phyloP scores from a whole-genome alignment of 2,888 invertebrate genomes.

The Orthosia gracilis region DNA sequence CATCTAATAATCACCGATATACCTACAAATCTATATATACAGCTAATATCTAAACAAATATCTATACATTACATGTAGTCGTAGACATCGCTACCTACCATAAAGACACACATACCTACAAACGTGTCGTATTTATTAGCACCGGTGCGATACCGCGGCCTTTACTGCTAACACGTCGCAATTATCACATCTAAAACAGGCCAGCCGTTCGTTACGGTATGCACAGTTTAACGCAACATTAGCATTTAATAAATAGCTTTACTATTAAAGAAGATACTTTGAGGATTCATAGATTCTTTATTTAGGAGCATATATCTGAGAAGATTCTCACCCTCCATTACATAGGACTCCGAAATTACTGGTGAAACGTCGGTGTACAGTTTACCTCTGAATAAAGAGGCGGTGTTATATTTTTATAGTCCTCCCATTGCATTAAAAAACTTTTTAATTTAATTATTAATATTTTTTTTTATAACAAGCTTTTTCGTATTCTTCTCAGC shows the following conservation, averaged over 20 bases:
- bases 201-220: slow-evolving; percentile 36
- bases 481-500: too few species aligned
- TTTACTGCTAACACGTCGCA: slow-evolving; percentile 61
- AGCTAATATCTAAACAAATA: slow-evolving; percentile 1
- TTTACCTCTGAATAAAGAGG: too few species aligned
- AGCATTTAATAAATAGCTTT: slow-evolving; percentile 20
- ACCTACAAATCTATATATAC: not conserved
- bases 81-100: not conserved
- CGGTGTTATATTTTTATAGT: too few species aligned
- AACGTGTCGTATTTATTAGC: slow-evolving; percentile 72
- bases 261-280: not conserved
- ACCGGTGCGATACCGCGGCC: slow-evolving; percentile 51
- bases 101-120: slow-evolving; percentile 61
- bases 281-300: too few species aligned
- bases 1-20: not conserved
- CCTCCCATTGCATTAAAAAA: too few species aligned
- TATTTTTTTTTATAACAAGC: too few species aligned
- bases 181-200: slow-evolving; percentile 70
- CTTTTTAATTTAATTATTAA: too few species aligned
- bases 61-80: not conserved
- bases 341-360: too few species aligned
- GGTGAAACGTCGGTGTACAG: too few species aligned
- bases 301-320: not conserved
- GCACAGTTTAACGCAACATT: slow-evolving; percentile 29
- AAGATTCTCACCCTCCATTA: not conserved